These are phyloP conservation scores for Periparus ater DNA, from an alignment of 2,797 vertebrate species.

Conservation along the genomic window DNA sequence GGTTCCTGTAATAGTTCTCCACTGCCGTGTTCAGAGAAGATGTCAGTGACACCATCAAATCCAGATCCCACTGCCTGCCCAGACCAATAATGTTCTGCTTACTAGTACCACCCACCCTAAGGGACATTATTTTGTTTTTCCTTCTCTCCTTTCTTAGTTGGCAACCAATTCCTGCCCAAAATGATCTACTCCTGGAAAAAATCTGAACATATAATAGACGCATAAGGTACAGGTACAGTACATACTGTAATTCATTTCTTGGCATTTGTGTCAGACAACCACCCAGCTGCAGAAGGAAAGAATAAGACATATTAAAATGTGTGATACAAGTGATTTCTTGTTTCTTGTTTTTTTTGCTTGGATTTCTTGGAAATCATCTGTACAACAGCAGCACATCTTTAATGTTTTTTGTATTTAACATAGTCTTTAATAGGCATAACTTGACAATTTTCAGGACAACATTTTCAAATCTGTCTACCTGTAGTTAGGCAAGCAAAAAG, in stretches of 20 bases:
- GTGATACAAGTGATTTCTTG: background rate
- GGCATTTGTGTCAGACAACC: constrained; percentile 19
- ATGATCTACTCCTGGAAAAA: constrained; percentile 64
- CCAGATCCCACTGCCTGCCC: constrained; percentile 35
- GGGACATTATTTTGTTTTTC: constrained; percentile 69
- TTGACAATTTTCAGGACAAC: background rate
- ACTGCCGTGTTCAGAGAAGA: constrained; percentile 33
- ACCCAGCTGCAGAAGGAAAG: constrained; percentile 2
- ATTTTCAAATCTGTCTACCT: background rate
- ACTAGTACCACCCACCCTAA: constrained; percentile 44
- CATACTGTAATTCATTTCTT: constrained; percentile 56
- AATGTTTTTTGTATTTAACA: background rate
- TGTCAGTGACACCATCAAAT: constrained; percentile 42
- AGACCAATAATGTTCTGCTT: constrained; percentile 37
- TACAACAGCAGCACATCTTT: background rate
- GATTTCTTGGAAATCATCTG: constrained; percentile 26
- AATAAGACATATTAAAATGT: background rate
- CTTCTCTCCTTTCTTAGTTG: constrained; percentile 54
- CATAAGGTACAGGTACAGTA: constrained; percentile 66
- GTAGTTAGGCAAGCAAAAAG: background rate
- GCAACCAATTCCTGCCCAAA: constrained; percentile 61
- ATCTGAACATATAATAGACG: constrained; percentile 62
- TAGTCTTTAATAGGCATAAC: background rate
- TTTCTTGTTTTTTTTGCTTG: background rate
- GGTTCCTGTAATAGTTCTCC: constrained; percentile 62